Conservation (phyloP, 1,140 invertebrate genomes). For the Zaprionus capensis region DNA sequence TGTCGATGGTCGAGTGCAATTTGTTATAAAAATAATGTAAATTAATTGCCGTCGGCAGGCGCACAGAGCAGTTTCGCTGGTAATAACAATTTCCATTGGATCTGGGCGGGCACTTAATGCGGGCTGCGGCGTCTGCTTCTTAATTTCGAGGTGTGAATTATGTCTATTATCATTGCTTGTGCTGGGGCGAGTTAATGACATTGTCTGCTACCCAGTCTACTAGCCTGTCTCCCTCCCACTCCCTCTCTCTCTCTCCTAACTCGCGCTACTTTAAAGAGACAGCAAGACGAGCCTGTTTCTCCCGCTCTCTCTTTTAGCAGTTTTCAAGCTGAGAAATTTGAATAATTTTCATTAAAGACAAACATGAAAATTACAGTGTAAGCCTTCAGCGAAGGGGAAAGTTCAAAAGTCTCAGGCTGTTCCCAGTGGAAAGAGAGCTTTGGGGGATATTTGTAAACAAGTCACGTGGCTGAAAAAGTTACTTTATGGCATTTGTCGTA, state of each 20-base stretch:
- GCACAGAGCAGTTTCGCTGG: not conserved
- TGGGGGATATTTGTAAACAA: constrained; percentile 27
- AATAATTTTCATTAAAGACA: constrained; percentile 49
- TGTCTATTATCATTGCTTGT: constrained; percentile 37
- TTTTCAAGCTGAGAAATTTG: constrained; percentile 14
- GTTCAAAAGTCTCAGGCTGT: constrained; percentile 33
- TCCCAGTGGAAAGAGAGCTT: not conserved
- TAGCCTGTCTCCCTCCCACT: not conserved
- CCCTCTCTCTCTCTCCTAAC: too few species aligned
- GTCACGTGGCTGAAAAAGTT: constrained; percentile 47
- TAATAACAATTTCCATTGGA: constrained; percentile 62
- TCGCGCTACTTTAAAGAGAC: not conserved
- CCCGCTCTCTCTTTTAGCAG: not conserved
- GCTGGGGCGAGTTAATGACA: not conserved
- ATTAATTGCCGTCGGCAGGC: constrained; percentile 62
- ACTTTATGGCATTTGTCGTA: constrained; percentile 34
- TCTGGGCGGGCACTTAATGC: constrained; percentile 35
- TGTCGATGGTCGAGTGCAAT: constrained; percentile 42
- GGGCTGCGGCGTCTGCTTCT: not conserved
- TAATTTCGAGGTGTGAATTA: constrained; percentile 48
- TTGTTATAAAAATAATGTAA: constrained; percentile 78
- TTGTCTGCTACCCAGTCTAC: not conserved
- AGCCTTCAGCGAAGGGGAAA: constrained; percentile 4
- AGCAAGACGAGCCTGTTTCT: not conserved
- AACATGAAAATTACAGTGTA: constrained; percentile 16